A percentile compares a stretch with the other conserved stretches of the same genome.
Evolutionary conservation across 2,113 vertebrate species (phyloP).

Genomic region (Cyprinodon brontotheroides): DNA sequence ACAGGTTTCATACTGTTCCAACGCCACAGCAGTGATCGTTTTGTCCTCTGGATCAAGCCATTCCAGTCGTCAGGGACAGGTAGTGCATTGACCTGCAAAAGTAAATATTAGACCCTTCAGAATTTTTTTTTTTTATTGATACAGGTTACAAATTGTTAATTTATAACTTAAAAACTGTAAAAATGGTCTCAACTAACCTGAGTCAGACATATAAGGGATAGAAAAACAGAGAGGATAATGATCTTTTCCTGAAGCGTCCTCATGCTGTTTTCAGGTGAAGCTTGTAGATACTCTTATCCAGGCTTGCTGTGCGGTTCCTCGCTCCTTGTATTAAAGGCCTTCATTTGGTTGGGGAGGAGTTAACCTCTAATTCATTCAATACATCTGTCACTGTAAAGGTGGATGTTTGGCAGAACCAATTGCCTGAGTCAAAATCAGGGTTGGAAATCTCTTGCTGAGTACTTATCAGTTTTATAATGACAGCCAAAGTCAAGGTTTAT

Average conservation of each 20-base stretch:
- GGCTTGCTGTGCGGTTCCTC: background rate
- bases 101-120: background rate
- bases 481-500: constrained; percentile 55
- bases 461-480: constrained; percentile 64
- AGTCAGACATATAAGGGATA: constrained; percentile 57
- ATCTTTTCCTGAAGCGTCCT: constrained; percentile 53
- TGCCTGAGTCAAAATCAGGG: constrained; percentile 12
- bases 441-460: constrained; percentile 2
- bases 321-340: constrained; percentile 57
- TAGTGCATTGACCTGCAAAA: constrained; percentile 65
- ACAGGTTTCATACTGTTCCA: constrained; percentile 83
- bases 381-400: constrained; percentile 11
- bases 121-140: background rate
- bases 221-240: constrained; percentile 46
- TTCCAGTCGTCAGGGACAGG: constrained; percentile 59
- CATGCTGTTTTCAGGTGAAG: constrained; percentile 52
- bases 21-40: constrained; percentile 79
- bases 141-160: background rate
- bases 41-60: constrained; percentile 73
- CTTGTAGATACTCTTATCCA: background rate
- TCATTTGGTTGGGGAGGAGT: constrained; percentile 64
- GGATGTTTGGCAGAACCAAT: constrained; percentile 13
- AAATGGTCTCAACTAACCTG: constrained; percentile 59
- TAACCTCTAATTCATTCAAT: background rate
- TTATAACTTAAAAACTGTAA: background rate